These are phyloP conservation scores for Morpho deidamia DNA, from an alignment of 2,888 invertebrate species.

Conservation along the genomic window DNA sequence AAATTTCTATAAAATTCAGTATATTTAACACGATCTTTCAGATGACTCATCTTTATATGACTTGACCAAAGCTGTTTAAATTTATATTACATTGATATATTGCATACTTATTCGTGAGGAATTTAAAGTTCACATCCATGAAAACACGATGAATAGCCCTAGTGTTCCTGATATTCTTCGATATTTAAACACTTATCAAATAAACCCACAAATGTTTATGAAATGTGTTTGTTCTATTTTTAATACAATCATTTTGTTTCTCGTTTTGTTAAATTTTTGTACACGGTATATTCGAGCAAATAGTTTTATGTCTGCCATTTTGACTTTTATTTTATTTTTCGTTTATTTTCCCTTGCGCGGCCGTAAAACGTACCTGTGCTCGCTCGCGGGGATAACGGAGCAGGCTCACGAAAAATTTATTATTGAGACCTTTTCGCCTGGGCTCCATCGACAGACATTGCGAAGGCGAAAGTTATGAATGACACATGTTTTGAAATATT, in stretches of 20 bases:
- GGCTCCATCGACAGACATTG: conserved; percentile 77
- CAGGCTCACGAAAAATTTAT: conserved; percentile 76
- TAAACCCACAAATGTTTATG: not conserved
- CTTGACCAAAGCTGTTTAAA: no score
- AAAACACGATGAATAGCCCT: not conserved
- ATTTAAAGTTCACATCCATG: no score
- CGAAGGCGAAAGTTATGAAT: conserved; percentile 78
- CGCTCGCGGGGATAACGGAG: conserved; percentile 72
- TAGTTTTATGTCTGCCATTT: conserved; percentile 76
- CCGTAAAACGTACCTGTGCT: conserved; percentile 76
- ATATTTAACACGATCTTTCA: no score
- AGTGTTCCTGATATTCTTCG: no score
- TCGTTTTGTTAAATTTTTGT: conserved; percentile 51
- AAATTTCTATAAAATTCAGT: no score
- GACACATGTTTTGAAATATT: conserved; percentile 79
- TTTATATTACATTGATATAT: no score
- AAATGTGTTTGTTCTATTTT: conserved; percentile 10
- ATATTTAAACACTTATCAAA: no score
- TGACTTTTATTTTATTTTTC: conserved; percentile 79
- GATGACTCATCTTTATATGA: no score
- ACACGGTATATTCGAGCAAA: conserved; percentile 61
- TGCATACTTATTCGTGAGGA: no score
- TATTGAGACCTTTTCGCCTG: conserved; percentile 76
- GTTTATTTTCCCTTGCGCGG: conserved; percentile 76
- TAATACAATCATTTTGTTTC: conserved; percentile 26